Conservation (phyloP, 35 echinoderm and acorn worm genomes). For the Holothuria glaberrima region DNA sequence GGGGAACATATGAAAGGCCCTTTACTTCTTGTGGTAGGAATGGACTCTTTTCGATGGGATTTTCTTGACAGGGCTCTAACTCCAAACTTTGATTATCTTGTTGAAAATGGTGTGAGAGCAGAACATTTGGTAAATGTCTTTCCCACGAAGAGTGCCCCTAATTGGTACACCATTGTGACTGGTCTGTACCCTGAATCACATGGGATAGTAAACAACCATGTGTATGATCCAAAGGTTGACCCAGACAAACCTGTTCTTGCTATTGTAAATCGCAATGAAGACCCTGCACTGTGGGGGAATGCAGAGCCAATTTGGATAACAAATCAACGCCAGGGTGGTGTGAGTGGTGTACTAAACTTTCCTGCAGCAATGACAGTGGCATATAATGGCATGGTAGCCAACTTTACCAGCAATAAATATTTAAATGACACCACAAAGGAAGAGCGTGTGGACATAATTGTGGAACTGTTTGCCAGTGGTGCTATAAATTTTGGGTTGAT, state of each 20-base stretch:
- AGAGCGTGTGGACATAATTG: conserved; percentile 5
- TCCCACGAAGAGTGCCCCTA: conserved; percentile 13
- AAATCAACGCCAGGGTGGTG: conserved; percentile 40
- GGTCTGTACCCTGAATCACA: conserved; percentile 10
- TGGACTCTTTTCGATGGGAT: conserved; percentile 22
- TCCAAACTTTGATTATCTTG: conserved; percentile 28
- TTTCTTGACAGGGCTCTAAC: neutral
- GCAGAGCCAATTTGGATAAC: conserved; percentile 41
- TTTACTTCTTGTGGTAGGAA: conserved; percentile 1
- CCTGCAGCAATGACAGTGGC: neutral
- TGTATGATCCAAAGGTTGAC: conserved; percentile 18
- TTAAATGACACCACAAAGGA: neutral
- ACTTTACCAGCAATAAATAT: neutral
- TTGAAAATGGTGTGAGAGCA: neutral
- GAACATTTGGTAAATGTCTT: conserved; percentile 9
- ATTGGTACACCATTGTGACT: conserved; percentile 25
- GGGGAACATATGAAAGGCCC: neutral
- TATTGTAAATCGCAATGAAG: neutral
- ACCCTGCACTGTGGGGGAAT: neutral
- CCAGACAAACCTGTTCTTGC: neutral
- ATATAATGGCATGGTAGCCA: neutral
- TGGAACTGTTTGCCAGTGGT: conserved; percentile 9
- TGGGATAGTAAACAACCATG: conserved; percentile 22
- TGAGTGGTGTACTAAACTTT: conserved; percentile 30
- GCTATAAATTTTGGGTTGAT: conserved; percentile 39